phyloP scores from a whole-genome alignment of 2,113 vertebrate species.

The Aspidoscelis tigris region DNA sequence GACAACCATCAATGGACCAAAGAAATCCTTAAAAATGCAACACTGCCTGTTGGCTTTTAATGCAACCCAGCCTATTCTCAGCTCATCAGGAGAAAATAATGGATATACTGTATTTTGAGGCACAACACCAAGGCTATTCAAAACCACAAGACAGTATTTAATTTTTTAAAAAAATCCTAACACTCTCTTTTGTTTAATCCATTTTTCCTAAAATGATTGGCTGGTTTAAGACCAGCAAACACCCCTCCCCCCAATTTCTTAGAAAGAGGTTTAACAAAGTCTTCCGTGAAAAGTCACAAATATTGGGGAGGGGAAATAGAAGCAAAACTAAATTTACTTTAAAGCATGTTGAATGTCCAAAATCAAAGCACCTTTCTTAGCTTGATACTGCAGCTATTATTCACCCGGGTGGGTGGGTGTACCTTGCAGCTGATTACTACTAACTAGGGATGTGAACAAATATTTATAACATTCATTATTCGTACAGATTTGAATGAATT shows the following conservation, averaged over 20 bases:
- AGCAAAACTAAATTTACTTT: neutral
- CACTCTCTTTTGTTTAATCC: neutral
- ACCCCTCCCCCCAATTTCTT: neutral
- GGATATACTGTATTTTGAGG: conserved; percentile 29
- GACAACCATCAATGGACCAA: conserved; percentile 43
- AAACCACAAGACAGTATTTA: neutral
- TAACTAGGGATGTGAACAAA: neutral
- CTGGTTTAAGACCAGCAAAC: too few species aligned
- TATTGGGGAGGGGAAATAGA: too few species aligned
- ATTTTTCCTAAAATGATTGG: neutral
- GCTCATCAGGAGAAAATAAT: conserved; percentile 36
- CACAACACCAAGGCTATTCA: neutral
- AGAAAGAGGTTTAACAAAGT: neutral
- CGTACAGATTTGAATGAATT: too few species aligned
- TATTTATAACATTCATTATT: too few species aligned
- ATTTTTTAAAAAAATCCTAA: accelerated
- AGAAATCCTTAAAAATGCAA: conserved; percentile 31
- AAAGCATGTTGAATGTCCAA: neutral
- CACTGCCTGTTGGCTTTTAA: conserved; percentile 35
- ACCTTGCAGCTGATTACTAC: neutral
- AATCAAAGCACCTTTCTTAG: conserved; percentile 7
- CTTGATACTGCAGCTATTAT: neutral
- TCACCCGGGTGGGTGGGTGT: neutral
- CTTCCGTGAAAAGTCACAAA: accelerated
- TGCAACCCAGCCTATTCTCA: neutral